Percentiles rank a stretch among this genome's conserved stretches.
These are phyloP conservation scores for Sakesphorus luctuosus DNA, from an alignment of 2,113 vertebrate species.

Conservation along the genomic window DNA sequence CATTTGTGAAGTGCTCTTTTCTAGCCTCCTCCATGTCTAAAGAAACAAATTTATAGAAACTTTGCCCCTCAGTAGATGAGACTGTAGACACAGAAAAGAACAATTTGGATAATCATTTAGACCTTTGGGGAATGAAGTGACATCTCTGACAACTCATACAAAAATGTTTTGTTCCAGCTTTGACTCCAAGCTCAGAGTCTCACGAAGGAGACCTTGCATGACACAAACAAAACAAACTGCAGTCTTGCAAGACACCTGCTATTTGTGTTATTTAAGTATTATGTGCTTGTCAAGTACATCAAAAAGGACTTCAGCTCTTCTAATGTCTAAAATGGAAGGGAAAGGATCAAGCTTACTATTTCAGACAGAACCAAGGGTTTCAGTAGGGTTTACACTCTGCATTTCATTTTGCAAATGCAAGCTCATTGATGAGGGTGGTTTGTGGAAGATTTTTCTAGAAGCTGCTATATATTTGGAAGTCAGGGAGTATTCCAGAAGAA, in stretches of 20 bases:
- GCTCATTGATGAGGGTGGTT: neutral
- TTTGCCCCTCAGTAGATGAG: neutral
- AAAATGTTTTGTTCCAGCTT: neutral
- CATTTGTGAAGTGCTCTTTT: neutral
- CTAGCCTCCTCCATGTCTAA: neutral
- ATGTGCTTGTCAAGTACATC: neutral
- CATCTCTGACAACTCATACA: neutral
- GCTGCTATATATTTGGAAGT: neutral
- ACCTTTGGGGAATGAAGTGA: neutral
- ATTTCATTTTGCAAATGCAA: neutral
- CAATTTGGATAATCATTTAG: neutral
- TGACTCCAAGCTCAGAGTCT: neutral
- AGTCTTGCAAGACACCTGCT: neutral
- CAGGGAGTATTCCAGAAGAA: neutral
- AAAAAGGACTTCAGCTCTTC: neutral
- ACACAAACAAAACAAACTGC: neutral
- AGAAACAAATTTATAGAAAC: neutral
- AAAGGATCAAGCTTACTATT: neutral
- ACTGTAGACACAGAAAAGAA: neutral
- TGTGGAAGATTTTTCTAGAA: neutral
- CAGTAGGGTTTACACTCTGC: neutral
- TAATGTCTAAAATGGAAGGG: neutral
- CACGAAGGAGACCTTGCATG: neutral
- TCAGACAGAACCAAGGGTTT: neutral
- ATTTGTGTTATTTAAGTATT: neutral